Conservation (phyloP, 2,113 vertebrate genomes). For the Prionailurus viverrinus region DNA sequence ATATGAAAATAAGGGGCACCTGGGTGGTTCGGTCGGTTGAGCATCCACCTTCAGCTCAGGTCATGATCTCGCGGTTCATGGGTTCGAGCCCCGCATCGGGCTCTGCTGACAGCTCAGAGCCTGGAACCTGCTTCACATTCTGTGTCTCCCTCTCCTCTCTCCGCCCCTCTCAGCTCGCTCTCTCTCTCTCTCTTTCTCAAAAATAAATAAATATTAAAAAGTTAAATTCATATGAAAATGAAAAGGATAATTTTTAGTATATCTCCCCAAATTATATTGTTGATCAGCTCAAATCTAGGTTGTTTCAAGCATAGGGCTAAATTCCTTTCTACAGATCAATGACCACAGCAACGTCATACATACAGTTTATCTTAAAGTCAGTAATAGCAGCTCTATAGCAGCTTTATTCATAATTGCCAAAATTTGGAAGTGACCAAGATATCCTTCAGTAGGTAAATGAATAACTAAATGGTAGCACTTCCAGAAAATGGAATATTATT, state of each 20-base stretch:
- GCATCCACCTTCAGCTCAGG: too few species aligned
- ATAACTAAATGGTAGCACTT: background rate
- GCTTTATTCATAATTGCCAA: conserved; percentile 9
- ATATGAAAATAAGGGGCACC: background rate
- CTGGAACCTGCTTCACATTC: too few species aligned
- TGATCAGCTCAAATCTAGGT: background rate
- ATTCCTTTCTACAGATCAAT: background rate
- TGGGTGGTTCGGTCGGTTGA: too few species aligned
- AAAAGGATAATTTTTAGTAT: background rate
- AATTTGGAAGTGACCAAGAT: background rate
- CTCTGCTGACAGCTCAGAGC: too few species aligned
- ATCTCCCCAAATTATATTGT: background rate
- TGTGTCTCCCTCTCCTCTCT: too few species aligned
- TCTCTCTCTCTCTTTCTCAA: too few species aligned
- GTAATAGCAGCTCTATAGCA: background rate
- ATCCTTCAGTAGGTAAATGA: background rate
- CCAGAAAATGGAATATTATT: background rate
- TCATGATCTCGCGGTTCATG: too few species aligned
- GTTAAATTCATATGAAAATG: background rate
- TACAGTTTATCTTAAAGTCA: background rate
- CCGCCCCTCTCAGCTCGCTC: too few species aligned
- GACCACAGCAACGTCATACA: background rate
- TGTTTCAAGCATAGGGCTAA: background rate
- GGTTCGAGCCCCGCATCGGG: too few species aligned
- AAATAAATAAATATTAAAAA: background rate